A percentile compares a stretch with the other conserved stretches of the same genome.
These are phyloP conservation scores for Spinibarbus caldwelli DNA, from an alignment of 2,797 vertebrate genomes.

Conservation along the genomic window DNA sequence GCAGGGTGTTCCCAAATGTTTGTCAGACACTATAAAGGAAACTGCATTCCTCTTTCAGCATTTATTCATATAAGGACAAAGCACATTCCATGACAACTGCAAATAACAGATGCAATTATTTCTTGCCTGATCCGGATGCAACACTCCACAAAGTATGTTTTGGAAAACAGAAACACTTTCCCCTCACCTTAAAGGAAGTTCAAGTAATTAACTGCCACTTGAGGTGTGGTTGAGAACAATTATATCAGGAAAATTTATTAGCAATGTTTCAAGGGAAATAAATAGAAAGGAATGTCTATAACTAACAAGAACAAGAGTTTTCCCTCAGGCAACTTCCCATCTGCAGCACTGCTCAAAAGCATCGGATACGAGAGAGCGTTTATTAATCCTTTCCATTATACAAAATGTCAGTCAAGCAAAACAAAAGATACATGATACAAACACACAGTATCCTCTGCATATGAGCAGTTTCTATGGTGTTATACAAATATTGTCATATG, in stretches of 20 bases:
- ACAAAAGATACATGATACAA: conserved; percentile 33
- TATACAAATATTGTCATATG: conserved; percentile 13
- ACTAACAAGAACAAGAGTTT: not conserved
- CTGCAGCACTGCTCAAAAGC: not conserved
- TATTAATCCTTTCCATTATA: too few species aligned
- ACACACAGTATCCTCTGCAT: conserved; percentile 1
- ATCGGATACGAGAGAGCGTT: not conserved
- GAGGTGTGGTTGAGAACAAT: conserved; percentile 25
- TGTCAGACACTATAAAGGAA: conserved; percentile 20
- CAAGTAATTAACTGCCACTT: not conserved
- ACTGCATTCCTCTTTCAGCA: conserved; percentile 13
- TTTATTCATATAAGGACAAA: conserved; percentile 25
- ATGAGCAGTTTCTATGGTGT: conserved; percentile 18
- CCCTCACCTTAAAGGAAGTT: conserved; percentile 22
- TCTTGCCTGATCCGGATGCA: not conserved
- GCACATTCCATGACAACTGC: conserved; percentile 10
- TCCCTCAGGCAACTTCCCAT: not conserved
- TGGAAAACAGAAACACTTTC: conserved; percentile 19
- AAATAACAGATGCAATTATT: not conserved
- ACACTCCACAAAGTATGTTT: not conserved
- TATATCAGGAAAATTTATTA: conserved; percentile 7
- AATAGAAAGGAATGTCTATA: conserved; percentile 21
- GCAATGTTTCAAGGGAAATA: conserved; percentile 11
- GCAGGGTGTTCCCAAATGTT: conserved; percentile 9
- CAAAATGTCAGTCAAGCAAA: conserved; percentile 17